Percentiles rank a stretch among this genome's conserved stretches.
phyloP scores from a whole-genome alignment of 2,888 invertebrate genomes.

The Drosophila leonis region DNA sequence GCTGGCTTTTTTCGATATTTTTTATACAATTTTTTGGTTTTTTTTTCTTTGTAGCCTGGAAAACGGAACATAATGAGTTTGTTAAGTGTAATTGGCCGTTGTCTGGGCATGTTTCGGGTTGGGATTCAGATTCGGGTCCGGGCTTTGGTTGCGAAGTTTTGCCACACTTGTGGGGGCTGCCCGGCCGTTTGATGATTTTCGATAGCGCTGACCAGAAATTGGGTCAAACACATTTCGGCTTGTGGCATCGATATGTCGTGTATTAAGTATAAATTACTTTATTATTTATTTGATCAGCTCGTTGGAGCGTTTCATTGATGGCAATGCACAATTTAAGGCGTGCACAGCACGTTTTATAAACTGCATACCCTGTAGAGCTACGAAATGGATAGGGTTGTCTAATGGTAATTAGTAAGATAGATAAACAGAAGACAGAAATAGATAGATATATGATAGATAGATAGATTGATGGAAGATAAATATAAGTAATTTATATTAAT shows the following conservation, averaged over 20 bases:
- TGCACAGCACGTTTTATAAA: constrained; percentile 17
- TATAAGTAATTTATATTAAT: no score
- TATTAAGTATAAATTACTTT: constrained; percentile 68
- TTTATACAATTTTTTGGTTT: neutral
- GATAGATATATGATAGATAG: neutral
- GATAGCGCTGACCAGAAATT: constrained; percentile 55
- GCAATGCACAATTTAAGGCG: constrained; percentile 3
- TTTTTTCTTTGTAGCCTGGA: constrained; percentile 32
- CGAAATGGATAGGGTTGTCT: no score
- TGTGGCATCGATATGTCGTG: constrained; percentile 63
- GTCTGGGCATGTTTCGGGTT: constrained; percentile 39
- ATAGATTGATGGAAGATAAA: neutral
- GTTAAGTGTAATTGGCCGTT: constrained; percentile 73
- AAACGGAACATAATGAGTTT: constrained; percentile 75
- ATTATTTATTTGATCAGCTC: constrained; percentile 65
- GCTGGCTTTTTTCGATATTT: constrained; percentile 25
- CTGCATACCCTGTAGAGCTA: neutral
- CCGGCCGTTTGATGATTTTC: constrained; percentile 47
- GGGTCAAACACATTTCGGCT: constrained; percentile 61
- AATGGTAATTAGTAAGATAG: neutral
- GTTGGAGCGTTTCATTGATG: constrained; percentile 15
- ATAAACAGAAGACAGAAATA: neutral
- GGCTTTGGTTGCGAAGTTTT: neutral
- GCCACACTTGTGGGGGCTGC: constrained; percentile 27
- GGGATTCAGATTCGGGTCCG: neutral